These are phyloP conservation scores for Eupithecia insigniata DNA, from an alignment of 2,888 invertebrate species.

Conservation along the genomic window DNA sequence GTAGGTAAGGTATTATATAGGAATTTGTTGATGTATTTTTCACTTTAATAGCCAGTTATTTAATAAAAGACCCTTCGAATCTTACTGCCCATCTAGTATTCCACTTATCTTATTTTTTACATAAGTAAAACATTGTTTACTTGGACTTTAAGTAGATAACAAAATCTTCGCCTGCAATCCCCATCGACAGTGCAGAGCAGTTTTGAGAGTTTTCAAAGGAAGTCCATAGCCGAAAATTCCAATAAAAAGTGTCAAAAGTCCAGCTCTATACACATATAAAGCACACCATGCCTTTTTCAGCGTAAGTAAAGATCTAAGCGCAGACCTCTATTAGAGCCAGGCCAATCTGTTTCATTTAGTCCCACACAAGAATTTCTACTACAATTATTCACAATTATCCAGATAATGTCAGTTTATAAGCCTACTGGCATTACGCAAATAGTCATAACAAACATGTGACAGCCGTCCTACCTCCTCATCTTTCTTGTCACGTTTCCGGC, in stretches of 20 bases:
- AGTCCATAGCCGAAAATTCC: neutral
- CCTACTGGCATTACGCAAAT: slow-evolving; percentile 12
- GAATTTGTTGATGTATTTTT: neutral
- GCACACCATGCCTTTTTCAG: neutral
- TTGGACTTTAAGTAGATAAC: too few relatives aligned
- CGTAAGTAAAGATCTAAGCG: neutral
- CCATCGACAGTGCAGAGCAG: neutral
- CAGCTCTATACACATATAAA: neutral
- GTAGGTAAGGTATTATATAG: neutral
- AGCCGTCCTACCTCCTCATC: slow-evolving; percentile 26
- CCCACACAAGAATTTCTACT: neutral
- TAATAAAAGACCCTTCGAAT: neutral
- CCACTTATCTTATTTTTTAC: neutral
- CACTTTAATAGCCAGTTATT: neutral
- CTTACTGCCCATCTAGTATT: neutral
- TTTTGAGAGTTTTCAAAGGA: neutral
- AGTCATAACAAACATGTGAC: slow-evolving; percentile 32
- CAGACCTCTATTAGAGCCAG: neutral
- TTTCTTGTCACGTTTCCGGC: slow-evolving; percentile 71
- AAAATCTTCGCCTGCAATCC: too few relatives aligned
- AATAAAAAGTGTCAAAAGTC: neutral
- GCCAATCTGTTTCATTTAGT: neutral
- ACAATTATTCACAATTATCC: neutral
- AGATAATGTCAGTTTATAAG: neutral
- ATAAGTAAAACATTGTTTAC: too few relatives aligned